Evolutionary conservation across 64 coral and sea anemone species (phyloP).

Genomic region (Stylophora pistillata): DNA sequence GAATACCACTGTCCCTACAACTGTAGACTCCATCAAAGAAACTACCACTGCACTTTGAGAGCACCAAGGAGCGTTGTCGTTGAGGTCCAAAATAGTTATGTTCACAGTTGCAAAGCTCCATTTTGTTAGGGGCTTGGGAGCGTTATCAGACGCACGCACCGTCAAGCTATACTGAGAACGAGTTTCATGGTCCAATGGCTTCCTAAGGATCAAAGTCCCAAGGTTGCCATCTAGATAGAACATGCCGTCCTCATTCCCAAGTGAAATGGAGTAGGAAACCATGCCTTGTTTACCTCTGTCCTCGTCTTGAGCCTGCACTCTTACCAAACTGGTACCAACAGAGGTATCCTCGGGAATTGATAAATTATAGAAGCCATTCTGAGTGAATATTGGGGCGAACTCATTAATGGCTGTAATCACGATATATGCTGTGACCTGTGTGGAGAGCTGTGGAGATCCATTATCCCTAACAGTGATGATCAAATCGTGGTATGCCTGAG

Average conservation of each 20-base stretch:
- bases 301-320: conserved; percentile 48
- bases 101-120: conserved; percentile 42
- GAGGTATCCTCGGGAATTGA: conserved; percentile 41
- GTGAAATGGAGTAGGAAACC: conserved; percentile 28
- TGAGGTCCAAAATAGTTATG: conserved; percentile 41
- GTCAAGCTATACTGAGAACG: conserved; percentile 34
- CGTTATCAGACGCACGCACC: conserved; percentile 32
- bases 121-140: conserved; percentile 29
- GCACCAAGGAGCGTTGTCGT: conserved; percentile 54
- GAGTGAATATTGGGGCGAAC: conserved; percentile 46
- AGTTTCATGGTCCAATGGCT: not conserved
- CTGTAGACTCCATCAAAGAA: conserved; percentile 50
- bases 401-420: conserved; percentile 51
- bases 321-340: conserved; percentile 36
- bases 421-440: conserved; percentile 18
- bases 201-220: conserved; percentile 39
- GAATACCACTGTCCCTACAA: conserved; percentile 38
- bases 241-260: conserved; percentile 20
- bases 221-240: conserved; percentile 14
- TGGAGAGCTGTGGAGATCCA: conserved; percentile 29
- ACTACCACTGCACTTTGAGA: not conserved
- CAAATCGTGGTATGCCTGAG: conserved; percentile 44
- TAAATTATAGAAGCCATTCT: conserved; percentile 38
- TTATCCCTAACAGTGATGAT: conserved; percentile 30
- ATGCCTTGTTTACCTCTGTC: conserved; percentile 49